Evolutionary conservation across 2,113 vertebrate species (phyloP).

Genomic region (Dicrurus megarhynchus): DNA sequence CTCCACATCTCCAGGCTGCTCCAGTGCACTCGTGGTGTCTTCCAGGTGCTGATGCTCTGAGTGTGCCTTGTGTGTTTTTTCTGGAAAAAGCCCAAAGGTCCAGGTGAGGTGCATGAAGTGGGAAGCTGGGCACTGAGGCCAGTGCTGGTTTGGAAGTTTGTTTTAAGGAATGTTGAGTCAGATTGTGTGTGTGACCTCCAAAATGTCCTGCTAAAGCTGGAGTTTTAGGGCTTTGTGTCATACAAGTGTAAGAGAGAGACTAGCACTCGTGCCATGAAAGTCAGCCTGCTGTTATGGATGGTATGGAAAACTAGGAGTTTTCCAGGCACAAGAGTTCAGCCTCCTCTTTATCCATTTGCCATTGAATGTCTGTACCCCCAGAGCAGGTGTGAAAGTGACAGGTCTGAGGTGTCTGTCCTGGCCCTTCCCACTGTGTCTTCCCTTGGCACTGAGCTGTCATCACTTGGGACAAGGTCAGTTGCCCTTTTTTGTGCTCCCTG

Average conservation of each 20-base stretch:
- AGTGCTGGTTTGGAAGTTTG: not conserved
- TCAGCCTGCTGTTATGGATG: not conserved
- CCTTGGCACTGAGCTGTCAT: not conserved
- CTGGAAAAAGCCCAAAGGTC: not conserved
- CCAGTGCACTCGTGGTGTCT: fast-evolving
- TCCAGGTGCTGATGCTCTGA: not conserved
- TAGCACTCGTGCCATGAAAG: not conserved
- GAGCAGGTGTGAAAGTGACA: not conserved
- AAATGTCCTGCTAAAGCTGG: not conserved
- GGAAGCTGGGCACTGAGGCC: not conserved
- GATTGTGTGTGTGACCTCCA: not conserved
- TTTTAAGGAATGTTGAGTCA: not conserved
- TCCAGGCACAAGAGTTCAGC: not conserved
- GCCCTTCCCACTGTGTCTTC: not conserved
- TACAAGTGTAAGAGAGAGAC: not conserved
- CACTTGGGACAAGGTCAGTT: fast-evolving
- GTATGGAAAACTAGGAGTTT: not conserved
- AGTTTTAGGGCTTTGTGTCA: not conserved
- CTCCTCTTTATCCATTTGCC: not conserved
- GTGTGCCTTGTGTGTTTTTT: not conserved
- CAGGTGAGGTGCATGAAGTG: fast-evolving
- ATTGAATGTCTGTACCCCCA: not conserved
- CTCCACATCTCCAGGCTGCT: not conserved
- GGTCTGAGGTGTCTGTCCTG: not conserved
- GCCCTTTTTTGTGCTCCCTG: not conserved